Base-by-base conservation (phyloP, 64 coral and sea anemone species). In the Porites australiensis region DNA sequence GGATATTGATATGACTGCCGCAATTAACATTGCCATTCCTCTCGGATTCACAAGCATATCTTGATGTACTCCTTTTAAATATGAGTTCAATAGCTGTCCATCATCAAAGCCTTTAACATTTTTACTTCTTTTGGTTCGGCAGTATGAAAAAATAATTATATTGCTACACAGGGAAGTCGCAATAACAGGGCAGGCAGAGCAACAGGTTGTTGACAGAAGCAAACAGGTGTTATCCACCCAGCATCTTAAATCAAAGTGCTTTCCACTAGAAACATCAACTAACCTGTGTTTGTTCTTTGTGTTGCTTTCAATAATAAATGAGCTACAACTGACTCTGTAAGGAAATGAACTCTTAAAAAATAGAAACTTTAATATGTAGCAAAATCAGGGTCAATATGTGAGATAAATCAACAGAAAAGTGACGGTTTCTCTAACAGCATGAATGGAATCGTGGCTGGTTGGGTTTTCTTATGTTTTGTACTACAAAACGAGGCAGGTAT, bases 291-390 rank as follows among this genome's bases (percentile, higher is more conserved):
- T 14, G 46, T 84, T 60, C 44, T 14, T 13, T 64, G 16, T 51
- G 9, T 84, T 20, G 37, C 16, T 14, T 1, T 84, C 47, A 84
- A 84, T 84, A 68, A 84, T 84, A 69, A 68, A 84, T 84, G 61
- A 84, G 61, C 6, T 68, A 46, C 61, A 13, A 84, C 61, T 51
- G 45, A 16, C 19, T 68, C 5, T 6, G 23, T 9, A 50, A 64
- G 10, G 44, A 69, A 51, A 68, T 22, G 44, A 50, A 10, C 43
- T 16, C 23, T 64, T 68, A 49, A 69, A 18, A 22, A 18, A 44
- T 65, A 57, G 54, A 57, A 57, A 57, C 12, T 43, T 48, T n/a
- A 6, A 18, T 14, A 76, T 50, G 73, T 46, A 50, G 13, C 19
- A 51, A 5, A 68, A 84, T 66, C 63, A 2, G 8, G 5, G 5